phyloP scores from a whole-genome alignment of 2,888 invertebrate genomes.

The Cephus rjabovi region DNA sequence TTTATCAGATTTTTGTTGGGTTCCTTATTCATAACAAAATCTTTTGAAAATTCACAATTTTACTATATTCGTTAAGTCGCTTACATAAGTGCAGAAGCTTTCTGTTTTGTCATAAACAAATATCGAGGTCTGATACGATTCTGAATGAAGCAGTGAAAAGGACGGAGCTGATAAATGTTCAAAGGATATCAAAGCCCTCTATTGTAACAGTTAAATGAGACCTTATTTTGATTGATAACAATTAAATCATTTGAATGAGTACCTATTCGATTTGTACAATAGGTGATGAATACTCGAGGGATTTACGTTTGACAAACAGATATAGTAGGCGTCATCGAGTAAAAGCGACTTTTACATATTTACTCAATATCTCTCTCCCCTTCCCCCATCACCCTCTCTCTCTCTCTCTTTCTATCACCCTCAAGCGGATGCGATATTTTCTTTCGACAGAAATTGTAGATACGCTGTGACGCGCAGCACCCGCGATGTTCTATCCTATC shows the following conservation, averaged over 20 bases:
- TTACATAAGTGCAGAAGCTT: neutral
- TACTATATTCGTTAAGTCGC: neutral
- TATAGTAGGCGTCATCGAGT: neutral
- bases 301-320: neutral
- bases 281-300: neutral
- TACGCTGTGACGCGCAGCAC: neutral
- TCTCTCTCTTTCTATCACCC: neutral
- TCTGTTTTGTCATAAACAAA: neutral
- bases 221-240: no score
- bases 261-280: neutral
- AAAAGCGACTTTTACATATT: neutral
- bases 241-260: neutral
- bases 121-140: neutral
- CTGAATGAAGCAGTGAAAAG: neutral
- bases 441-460: slow-evolving; percentile 2
- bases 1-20: neutral
- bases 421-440: neutral
- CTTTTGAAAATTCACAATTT: neutral
- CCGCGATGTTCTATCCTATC: slow-evolving; percentile 20
- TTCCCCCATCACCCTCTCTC: neutral
- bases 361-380: neutral
- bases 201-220: neutral
- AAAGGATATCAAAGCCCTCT: neutral
- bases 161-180: neutral
- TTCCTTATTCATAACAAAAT: neutral